Evolutionary conservation across 2,113 vertebrate species (phyloP).

Genomic region (Hippocampus barbouri): DNA sequence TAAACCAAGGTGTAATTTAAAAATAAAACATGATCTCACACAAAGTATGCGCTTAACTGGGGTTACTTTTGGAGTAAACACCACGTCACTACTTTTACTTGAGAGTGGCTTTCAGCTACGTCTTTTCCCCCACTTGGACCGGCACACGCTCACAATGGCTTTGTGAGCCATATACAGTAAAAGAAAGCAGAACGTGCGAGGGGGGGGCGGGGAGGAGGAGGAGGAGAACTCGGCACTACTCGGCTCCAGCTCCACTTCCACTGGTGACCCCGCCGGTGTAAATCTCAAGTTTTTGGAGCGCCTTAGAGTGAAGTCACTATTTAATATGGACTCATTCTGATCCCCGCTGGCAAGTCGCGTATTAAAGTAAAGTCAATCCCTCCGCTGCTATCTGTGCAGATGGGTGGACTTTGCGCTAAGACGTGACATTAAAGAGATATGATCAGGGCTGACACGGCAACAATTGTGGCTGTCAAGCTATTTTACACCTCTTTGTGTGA

Average conservation of each 20-base stretch:
- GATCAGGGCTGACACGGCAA: conserved; percentile 7
- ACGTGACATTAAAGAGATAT: conserved; percentile 20
- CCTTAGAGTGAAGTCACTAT: conserved; percentile 23
- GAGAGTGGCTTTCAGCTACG: conserved; percentile 18
- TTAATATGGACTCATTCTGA: conserved; percentile 21
- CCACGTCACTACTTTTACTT: conserved; percentile 10
- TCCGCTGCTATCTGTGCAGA: conserved; percentile 15
- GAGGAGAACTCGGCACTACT: conserved; percentile 55
- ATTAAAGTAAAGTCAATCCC: conserved; percentile 24
- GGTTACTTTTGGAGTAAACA: conserved; percentile 18
- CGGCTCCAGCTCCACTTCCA: conserved; percentile 57
- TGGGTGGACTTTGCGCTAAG: conserved; percentile 24
- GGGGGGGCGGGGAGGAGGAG: conserved; percentile 5
- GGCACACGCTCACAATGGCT: conserved; percentile 23
- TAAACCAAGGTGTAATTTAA: background rate
- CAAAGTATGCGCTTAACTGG: background rate
- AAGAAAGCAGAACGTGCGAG: conserved; percentile 58
- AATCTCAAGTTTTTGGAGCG: conserved; percentile 44
- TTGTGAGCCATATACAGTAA: conserved; percentile 62
- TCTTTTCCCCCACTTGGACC: conserved; percentile 41
- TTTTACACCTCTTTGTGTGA: conserved; percentile 3
- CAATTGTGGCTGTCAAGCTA: conserved; percentile 7
- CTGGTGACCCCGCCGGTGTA: conserved; percentile 52
- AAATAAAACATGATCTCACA: background rate
- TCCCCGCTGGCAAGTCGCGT: conserved; percentile 25